Conservation (phyloP, 1,140 invertebrate genomes). For the Apis mellifera region Amel_HAv3.1 CM009945.2:3647501-3648000, state of each 20-base stretch:
- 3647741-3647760: slow-evolving; percentile 20
- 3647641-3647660: slow-evolving; percentile 44
- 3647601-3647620: background rate
- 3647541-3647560: slow-evolving; percentile 1
- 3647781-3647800: background rate
- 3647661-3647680: slow-evolving; percentile 31
- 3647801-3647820: background rate
- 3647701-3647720: slow-evolving; percentile 39
- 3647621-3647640: slow-evolving; percentile 16
- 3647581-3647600: background rate
- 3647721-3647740: slow-evolving; percentile 35
- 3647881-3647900: background rate
- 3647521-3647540: slow-evolving; percentile 22
- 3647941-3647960: background rate
- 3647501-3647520: slow-evolving; percentile 15
- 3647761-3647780: background rate
- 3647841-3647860: slow-evolving; percentile 11
- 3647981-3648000: background rate
- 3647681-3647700: slow-evolving; percentile 31
- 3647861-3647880: slow-evolving; percentile 7
- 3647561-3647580: background rate
- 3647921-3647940: slow-evolving; percentile 10
- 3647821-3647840: background rate
- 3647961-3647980: background rate
- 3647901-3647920: background rate